Conservation (phyloP, 2,797 vertebrate genomes). For the Gallinago solitaria region DNA sequence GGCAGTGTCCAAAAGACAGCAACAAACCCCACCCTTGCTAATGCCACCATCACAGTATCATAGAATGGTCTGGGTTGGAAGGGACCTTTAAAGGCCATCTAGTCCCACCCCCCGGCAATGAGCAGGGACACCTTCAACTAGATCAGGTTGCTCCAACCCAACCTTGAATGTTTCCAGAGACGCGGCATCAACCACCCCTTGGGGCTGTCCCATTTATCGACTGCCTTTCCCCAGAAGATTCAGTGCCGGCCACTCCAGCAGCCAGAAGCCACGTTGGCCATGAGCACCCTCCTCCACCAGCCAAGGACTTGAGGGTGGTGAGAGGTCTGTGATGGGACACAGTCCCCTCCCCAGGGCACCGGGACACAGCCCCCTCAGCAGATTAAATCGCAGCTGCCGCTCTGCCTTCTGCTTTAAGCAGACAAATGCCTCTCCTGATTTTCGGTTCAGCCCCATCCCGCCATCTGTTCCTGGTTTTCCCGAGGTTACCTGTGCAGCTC, state of each 20-base stretch:
- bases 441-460: background rate
- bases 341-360: rapidly evolving
- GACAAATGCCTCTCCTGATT: background rate
- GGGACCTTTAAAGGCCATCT: background rate
- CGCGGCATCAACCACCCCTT: background rate
- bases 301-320: rapidly evolving
- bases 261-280: rapidly evolving
- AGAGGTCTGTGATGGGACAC: background rate
- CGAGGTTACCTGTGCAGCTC: constrained; percentile 72
- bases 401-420: background rate
- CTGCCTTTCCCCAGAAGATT: background rate
- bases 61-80: background rate
- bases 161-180: background rate
- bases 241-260: background rate
- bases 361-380: background rate
- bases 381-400: background rate
- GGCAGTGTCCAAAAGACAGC: background rate
- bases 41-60: rapidly evolving
- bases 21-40: background rate
- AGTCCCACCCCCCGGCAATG: background rate
- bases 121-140: background rate
- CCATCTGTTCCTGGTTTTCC: constrained; percentile 72
- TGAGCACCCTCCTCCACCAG: background rate
- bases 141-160: background rate
- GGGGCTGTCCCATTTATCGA: background rate